Evolutionary conservation across 2,888 invertebrate species (phyloP), one percentile per base, ranked within the genome.

Genomic region (Melanotus villosus): DNA sequence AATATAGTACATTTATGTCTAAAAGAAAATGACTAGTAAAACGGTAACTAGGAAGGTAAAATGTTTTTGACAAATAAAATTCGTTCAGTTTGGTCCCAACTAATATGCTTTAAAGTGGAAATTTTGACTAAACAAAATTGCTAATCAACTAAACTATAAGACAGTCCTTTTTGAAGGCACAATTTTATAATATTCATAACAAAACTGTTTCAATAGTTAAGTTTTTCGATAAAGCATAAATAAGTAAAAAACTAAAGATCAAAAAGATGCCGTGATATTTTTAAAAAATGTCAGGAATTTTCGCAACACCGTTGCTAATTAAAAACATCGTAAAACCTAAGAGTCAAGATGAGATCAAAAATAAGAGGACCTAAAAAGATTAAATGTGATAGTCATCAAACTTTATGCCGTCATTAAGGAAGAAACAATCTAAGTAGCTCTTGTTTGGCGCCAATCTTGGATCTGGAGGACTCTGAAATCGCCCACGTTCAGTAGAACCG

Each of bases 401-500:
- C 77, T 83, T 82, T 14, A 80, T 71, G 19, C 73, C 76, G 71
- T 72, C 74, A 62, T 79, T 79, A 73, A 43, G 65, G 47, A 78
- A 80, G 69, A 81, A 81, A 62, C 79, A 81, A 66, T 83, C 83
- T 56, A 83, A 68, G 68, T 80, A 82, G 58, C 80, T 79, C 68
- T 83, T 83, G 74, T 79, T 82, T 54, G 78, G 78, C 12, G 75
- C 78, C 63, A 81, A 72, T 21, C 80, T 75, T 32, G 81, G 80
- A 75, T 82, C 82, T 2, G 84, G 84, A n/a, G 82, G 83, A 73
- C 84, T 83, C 62, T 83, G 83, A 76, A 94, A 94, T 73, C 93
- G 90, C n/a, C 94, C 94, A 73, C 94, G 92, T 84, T 94, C 94
- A 19, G 94, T 94, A 23, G 93, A 93, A 21, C 94, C 94, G 81